Conservation (phyloP, 2,888 invertebrate species). For the Pseudolycoriella hygida region DNA sequence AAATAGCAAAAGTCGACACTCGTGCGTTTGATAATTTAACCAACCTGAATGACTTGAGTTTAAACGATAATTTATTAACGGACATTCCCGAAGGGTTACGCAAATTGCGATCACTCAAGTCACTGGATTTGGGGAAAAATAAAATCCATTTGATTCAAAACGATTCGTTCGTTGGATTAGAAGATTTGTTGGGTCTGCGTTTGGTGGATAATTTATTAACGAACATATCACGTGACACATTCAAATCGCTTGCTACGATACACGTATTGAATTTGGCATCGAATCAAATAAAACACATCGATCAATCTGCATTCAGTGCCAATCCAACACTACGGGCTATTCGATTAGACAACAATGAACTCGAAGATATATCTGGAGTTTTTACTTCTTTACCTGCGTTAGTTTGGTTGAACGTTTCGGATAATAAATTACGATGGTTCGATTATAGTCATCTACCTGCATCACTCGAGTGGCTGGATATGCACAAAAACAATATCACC, state of each 20-base stretch:
- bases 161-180: constrained; percentile 53
- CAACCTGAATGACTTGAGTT: constrained; percentile 55
- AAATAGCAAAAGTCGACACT: constrained; percentile 46
- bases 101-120: constrained; percentile 49
- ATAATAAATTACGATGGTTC: constrained; percentile 61
- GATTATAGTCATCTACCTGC: constrained; percentile 63
- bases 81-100: constrained; percentile 53
- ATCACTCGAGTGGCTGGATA: constrained; percentile 62
- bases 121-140: constrained; percentile 69
- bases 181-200: constrained; percentile 55
- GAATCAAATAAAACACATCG: constrained; percentile 59
- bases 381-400: constrained; percentile 56
- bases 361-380: constrained; percentile 60
- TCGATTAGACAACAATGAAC: constrained; percentile 57
- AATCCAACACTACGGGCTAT: constrained; percentile 58
- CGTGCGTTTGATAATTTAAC: constrained; percentile 62
- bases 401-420: constrained; percentile 65
- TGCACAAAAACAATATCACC: constrained; percentile 61
- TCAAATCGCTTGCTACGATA: constrained; percentile 49
- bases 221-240: constrained; percentile 57
- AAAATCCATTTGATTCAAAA: constrained; percentile 51
- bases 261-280: constrained; percentile 65
- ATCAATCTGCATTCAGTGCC: constrained; percentile 57
- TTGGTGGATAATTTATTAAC: constrained; percentile 64
- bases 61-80: constrained; percentile 54